Evolutionary conservation across 2,797 vertebrate genomes (phyloP).

Genomic region (Macropus fuliginosus): DNA sequence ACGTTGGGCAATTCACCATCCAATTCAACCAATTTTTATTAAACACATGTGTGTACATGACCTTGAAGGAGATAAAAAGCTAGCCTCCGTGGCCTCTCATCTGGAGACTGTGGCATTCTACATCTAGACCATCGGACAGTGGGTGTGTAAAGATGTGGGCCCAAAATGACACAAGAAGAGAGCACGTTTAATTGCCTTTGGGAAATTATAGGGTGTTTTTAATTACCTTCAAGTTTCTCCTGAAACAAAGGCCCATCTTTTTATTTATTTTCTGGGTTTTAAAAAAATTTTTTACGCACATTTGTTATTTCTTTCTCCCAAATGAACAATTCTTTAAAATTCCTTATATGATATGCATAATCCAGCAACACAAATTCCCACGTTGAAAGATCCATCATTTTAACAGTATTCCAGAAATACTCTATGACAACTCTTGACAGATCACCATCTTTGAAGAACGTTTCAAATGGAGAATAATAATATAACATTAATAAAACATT

Average conservation of each 20-base stretch:
- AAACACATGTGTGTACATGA: background rate
- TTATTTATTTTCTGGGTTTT: background rate
- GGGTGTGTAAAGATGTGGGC: background rate
- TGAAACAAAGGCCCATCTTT: background rate
- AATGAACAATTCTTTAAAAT: background rate
- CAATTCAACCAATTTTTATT: background rate
- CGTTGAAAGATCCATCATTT: background rate
- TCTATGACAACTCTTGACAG: background rate
- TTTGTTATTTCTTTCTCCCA: background rate
- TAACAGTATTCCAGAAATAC: background rate
- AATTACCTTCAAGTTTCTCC: background rate
- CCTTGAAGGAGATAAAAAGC: background rate
- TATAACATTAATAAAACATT: background rate
- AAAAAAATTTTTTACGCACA: background rate
- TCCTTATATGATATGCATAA: background rate
- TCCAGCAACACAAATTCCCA: background rate
- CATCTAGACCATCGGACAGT: background rate
- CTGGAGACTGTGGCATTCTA: background rate
- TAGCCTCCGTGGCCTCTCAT: background rate
- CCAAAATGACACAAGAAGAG: background rate
- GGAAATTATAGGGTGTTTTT: background rate
- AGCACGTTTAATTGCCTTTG: background rate
- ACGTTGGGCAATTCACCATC: background rate
- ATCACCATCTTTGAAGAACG: background rate
- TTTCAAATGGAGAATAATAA: background rate